Evolutionary conservation across 2,113 vertebrate species (phyloP), one percentile per base, ranked within the genome.

Genomic region (Nematolebias whitei): DNA sequence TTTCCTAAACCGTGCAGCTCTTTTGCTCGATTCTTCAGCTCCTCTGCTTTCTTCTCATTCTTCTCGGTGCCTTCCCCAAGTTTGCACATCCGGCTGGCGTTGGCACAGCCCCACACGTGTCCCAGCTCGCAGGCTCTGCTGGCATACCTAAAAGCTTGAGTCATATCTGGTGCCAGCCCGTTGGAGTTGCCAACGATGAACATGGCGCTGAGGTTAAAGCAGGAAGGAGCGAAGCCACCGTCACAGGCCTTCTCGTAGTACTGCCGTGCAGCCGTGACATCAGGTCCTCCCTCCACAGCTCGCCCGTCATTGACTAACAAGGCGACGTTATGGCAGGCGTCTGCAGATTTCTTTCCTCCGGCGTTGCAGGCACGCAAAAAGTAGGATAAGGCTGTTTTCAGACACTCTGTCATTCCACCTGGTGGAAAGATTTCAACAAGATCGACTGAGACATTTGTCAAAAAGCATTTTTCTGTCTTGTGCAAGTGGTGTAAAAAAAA

Each of bases 1-100:
- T 71, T 94, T 83, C 75, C 92, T 85, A 80, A 89, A 92, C 91
- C 92, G 40, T 98, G 93, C 38, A 99, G 74, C 49, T 92, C 78
- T 74, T 24, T 91, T 0, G 97, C 97, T 68, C 92, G 91, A 56
- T 95, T 96, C 91, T 96, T 98, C 70, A 99, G 85, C 20, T 93
- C 80, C 74, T 98, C 95, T 0, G 96, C 97, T 70, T 95, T 98
- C 8, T 89, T 88, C 23, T 95, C 94, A 0, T 96, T 91, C 83
- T 92, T 96, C 51, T 92, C 79, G 0, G 93, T 74, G 0, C 97
- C 97, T 19, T 99, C 96, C 18, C 97, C 97, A 12, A 98, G 87
- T 80, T 83, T 97, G 85, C 95, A 98, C 95, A 99, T 99, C 60
- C 96, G 96, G 58, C 97, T 98, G 72, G 96, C 96, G 1, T 99